Evolutionary conservation across 2,113 vertebrate genomes (phyloP).

Genomic region (Okapia johnstoni): DNA sequence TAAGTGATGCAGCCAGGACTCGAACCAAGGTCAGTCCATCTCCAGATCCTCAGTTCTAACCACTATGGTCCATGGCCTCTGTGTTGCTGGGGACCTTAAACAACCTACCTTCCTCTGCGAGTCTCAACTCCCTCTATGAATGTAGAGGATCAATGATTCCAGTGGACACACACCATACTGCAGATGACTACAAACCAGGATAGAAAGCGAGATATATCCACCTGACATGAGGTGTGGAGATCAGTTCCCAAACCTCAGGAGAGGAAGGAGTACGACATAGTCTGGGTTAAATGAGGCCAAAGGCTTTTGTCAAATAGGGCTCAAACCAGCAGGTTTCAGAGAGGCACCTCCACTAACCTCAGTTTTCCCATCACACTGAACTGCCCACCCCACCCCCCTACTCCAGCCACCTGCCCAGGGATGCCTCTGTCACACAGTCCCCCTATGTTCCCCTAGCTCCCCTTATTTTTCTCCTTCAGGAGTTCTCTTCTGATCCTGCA

Average conservation of each 20-base stretch:
- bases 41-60: not conserved
- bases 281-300: not conserved
- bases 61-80: not conserved
- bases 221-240: not conserved
- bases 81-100: not conserved
- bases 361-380: not conserved
- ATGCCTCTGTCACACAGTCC: not conserved
- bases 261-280: not conserved
- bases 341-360: not conserved
- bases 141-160: not conserved
- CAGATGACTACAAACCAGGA: not conserved
- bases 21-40: not conserved
- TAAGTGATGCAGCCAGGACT: not conserved
- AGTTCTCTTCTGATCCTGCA: not conserved
- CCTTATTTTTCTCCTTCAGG: not conserved
- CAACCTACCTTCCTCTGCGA: not conserved
- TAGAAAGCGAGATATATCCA: not conserved
- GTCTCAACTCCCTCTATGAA: not conserved
- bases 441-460: too few relatives aligned
- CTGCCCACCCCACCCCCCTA: not conserved
- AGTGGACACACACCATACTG: not conserved
- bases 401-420: not conserved
- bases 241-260: not conserved
- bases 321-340: not conserved
- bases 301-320: not conserved